These are phyloP conservation scores for Tor tambroides DNA, from an alignment of 2,113 vertebrate genomes.

Conservation along the genomic window DNA sequence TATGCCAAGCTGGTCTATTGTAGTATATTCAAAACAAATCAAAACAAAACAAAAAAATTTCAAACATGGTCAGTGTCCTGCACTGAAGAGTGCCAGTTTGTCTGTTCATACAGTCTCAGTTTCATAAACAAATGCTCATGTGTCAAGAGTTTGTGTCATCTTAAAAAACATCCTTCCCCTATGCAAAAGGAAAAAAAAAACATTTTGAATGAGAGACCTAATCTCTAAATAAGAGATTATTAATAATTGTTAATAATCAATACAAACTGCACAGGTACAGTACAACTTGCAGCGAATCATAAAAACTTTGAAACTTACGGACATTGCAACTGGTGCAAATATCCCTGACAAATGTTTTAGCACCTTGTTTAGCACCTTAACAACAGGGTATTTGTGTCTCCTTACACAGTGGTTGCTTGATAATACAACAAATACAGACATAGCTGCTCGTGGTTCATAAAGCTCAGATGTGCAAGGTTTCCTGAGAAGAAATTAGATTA, in stretches of 20 bases:
- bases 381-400: constrained; percentile 5
- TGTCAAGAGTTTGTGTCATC: background rate
- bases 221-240: background rate
- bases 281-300: constrained; percentile 11
- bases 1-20: background rate
- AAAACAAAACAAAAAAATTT: constrained; percentile 2
- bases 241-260: background rate
- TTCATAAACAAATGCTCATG: constrained; percentile 41
- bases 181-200: background rate
- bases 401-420: constrained; percentile 9
- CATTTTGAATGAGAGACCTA: background rate
- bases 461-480: constrained; percentile 51
- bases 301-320: background rate
- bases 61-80: constrained; percentile 70
- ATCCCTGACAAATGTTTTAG: constrained; percentile 23
- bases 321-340: background rate
- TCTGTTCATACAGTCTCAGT: constrained; percentile 43
- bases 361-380: constrained; percentile 30
- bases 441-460: constrained; percentile 67
- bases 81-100: constrained; percentile 64
- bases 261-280: constrained; percentile 8
- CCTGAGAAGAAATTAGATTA: constrained; percentile 59
- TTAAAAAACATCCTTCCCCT: background rate
- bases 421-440: constrained; percentile 65
- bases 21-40: background rate